Percentiles rank a stretch among this genome's conserved stretches.
Conservation (phyloP, 2,797 vertebrate species). For the Knipowitschia caucasica region DNA sequence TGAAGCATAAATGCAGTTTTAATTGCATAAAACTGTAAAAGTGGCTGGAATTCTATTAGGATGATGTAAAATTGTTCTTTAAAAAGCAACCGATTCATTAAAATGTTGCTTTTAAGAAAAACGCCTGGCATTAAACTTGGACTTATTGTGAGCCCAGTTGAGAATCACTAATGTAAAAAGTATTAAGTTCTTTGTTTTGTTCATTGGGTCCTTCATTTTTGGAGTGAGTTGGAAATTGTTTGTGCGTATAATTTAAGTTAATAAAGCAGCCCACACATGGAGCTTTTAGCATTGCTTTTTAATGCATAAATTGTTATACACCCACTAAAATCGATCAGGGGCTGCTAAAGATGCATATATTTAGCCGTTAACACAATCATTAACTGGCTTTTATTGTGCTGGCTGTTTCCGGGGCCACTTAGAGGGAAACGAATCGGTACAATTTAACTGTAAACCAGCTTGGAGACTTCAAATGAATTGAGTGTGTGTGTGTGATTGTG, state of each 20-base stretch:
- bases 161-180: conserved; percentile 4
- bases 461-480: conserved; percentile 1
- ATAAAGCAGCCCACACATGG: conserved; percentile 19
- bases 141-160: background rate
- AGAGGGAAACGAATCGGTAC: background rate
- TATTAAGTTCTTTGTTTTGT: conserved; percentile 6
- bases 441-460: background rate
- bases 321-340: background rate
- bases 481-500: conserved; percentile 11
- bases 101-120: background rate
- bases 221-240: conserved; percentile 20
- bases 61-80: background rate
- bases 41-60: background rate
- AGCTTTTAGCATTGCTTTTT: conserved; percentile 11
- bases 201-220: conserved; percentile 4
- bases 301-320: conserved; percentile 13
- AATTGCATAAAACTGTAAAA: background rate
- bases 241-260: conserved; percentile 11
- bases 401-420: background rate
- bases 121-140: background rate
- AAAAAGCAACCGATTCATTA: background rate
- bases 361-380: conserved; percentile 11
- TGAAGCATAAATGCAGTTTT: conserved; percentile 1
- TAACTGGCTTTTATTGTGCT: conserved; percentile 8
- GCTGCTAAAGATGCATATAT: conserved; percentile 10